These are phyloP conservation scores for Drosophila birchii DNA, from an alignment of 2,888 invertebrate species.

Conservation along the genomic window DNA sequence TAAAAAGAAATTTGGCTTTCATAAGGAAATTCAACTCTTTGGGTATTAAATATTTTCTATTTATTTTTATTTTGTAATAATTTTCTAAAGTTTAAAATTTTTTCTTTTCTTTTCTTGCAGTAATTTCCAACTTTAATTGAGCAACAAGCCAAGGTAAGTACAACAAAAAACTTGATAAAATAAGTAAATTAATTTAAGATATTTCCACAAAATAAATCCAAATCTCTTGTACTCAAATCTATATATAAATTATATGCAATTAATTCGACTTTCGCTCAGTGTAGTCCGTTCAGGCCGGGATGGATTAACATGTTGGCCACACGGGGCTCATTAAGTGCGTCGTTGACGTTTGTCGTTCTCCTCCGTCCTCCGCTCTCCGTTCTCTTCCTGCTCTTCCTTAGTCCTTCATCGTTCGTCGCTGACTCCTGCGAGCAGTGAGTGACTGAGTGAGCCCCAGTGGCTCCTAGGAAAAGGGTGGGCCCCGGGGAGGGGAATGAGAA, in stretches of 20 bases:
- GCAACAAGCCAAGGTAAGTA: not conserved
- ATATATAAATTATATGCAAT: not conserved
- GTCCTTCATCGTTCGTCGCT: slow-evolving; percentile 10
- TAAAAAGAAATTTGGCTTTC: not conserved
- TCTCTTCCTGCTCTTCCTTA: slow-evolving; percentile 1
- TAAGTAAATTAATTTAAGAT: not conserved
- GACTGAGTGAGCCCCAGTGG: slow-evolving; percentile 60
- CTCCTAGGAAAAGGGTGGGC: slow-evolving; percentile 9
- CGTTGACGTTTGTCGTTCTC: slow-evolving; percentile 42
- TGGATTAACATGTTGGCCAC: slow-evolving; percentile 75
- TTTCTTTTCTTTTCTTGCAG: not conserved
- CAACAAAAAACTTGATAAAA: too few species aligned
- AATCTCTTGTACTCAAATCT: not conserved
- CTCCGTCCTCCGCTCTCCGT: slow-evolving; percentile 6
- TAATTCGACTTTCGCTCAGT: not conserved
- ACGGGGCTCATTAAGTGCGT: slow-evolving; percentile 72
- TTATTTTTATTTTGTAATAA: too few species aligned
- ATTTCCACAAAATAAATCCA: not conserved
- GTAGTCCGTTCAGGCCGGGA: slow-evolving; percentile 40
- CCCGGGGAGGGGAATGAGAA: slow-evolving; percentile 4
- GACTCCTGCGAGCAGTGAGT: slow-evolving; percentile 53
- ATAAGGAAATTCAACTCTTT: not conserved
- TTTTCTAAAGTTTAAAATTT: not conserved
- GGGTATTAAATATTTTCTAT: not conserved
- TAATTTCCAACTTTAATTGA: not conserved